These are phyloP conservation scores for Montifringilla adamsi DNA, from an alignment of 2,113 vertebrate genomes.

Conservation along the genomic window DNA sequence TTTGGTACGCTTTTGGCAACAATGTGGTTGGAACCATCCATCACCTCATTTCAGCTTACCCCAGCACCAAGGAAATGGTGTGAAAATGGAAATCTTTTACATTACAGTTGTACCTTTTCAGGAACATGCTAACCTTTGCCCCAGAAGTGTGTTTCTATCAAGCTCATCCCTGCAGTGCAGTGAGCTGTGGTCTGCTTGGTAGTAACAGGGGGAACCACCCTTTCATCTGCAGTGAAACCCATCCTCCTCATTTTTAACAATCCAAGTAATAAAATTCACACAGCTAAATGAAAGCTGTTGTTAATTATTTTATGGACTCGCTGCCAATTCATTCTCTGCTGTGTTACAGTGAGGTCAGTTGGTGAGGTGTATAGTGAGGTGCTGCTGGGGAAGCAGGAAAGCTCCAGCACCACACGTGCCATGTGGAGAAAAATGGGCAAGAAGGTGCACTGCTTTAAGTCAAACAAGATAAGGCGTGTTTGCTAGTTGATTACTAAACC, in stretches of 20 bases:
- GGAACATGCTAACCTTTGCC: not conserved
- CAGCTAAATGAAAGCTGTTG: conserved; percentile 56
- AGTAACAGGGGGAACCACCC: not conserved
- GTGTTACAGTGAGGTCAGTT: not conserved
- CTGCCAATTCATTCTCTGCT: conserved; percentile 16
- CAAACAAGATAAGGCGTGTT: not conserved
- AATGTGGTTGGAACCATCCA: not conserved
- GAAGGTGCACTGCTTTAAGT: conserved; percentile 1
- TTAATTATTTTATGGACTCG: conserved; percentile 35
- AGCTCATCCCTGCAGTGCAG: not conserved
- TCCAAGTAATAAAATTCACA: conserved; percentile 58
- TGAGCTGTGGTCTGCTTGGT: not conserved
- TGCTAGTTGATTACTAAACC: conserved; percentile 48
- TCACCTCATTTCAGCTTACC: not conserved
- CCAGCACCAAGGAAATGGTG: accelerated
- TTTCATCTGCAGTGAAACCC: conserved; percentile 4
- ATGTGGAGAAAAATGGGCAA: not conserved
- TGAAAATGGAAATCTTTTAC: not conserved
- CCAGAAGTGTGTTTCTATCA: not conserved
- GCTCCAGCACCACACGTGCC: not conserved
- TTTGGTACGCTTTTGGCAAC: not conserved
- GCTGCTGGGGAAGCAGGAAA: not conserved
- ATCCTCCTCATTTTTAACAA: not conserved
- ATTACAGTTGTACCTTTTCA: not conserved
- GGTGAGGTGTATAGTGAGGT: not conserved